Evolutionary conservation across 2,797 vertebrate species (phyloP).

Genomic region (Melanotaenia trifasciata): DNA sequence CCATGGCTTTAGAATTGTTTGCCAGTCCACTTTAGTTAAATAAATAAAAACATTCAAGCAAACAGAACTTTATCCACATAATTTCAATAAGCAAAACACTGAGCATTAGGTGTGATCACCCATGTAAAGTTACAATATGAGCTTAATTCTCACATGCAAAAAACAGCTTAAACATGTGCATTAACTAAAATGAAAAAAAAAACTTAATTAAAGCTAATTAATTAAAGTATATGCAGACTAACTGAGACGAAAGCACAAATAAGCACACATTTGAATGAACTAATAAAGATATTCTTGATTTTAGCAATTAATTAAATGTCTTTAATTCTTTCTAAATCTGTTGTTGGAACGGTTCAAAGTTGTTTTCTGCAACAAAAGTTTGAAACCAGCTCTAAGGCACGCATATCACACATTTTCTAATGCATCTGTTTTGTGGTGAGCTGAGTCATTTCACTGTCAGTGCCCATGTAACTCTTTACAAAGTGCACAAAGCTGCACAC

Average conservation of each 20-base stretch:
- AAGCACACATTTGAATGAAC: not conserved
- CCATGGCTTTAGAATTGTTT: not conserved
- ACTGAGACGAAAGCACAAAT: not conserved
- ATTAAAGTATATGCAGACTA: not conserved
- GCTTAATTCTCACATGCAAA: not conserved
- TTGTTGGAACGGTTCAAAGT: not conserved
- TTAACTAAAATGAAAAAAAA: not conserved
- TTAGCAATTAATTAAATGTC: not conserved
- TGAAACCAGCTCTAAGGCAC: conserved; percentile 8
- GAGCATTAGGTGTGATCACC: not conserved
- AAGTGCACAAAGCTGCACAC: conserved; percentile 11
- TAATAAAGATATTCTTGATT: not conserved
- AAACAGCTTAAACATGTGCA: not conserved
- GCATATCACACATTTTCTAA: not conserved
- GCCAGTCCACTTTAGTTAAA: not conserved
- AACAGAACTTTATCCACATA: not conserved
- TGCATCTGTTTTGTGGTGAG: conserved; percentile 45
- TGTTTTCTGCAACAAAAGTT: conserved; percentile 1
- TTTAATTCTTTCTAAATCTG: not conserved
- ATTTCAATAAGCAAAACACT: not conserved
- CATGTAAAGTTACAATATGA: not conserved
- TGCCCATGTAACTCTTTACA: conserved; percentile 40
- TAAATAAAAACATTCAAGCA: not conserved
- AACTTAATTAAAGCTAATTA: not conserved
- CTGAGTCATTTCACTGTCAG: conserved; percentile 19